Percentiles rank a stretch among this genome's conserved stretches.
Conservation (phyloP, 2,888 invertebrate genomes). For the Parascotia fuliginaria region DNA sequence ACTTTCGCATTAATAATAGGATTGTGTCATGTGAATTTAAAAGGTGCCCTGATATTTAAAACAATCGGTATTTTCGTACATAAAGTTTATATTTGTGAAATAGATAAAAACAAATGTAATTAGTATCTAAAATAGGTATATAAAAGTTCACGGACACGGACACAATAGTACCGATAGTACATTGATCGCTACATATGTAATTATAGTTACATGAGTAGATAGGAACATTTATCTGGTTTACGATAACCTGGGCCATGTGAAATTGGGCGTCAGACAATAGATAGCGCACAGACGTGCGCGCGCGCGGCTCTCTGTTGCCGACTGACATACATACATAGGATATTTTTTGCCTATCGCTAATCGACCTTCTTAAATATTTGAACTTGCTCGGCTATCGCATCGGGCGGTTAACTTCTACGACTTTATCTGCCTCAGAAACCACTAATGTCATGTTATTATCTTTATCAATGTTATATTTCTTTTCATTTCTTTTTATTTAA, state of each 20-base stretch:
- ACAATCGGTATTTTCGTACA: conserved; percentile 18
- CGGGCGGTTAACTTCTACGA: conserved; percentile 39
- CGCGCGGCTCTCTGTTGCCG: conserved; percentile 44
- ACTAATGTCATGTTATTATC: conserved; percentile 44
- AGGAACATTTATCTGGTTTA: conserved; percentile 28
- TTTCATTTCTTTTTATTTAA: conserved; percentile 11
- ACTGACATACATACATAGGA: conserved; percentile 66
- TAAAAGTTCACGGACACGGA: conserved; percentile 39
- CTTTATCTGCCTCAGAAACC: conserved; percentile 48
- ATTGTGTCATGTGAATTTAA: neutral
- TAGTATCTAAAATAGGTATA: conserved; percentile 28
- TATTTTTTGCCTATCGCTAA: conserved; percentile 56
- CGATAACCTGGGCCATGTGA: conserved; percentile 54
- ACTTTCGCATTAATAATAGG: no score
- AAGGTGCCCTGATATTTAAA: neutral
- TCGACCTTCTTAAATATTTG: conserved; percentile 73
- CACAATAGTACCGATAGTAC: conserved; percentile 27
- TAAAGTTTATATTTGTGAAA: conserved; percentile 22
- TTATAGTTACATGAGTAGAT: conserved; percentile 28
- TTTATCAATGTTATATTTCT: conserved; percentile 39
- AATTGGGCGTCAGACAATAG: conserved; percentile 44
- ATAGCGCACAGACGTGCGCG: conserved; percentile 44
- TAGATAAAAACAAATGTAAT: conserved; percentile 34
- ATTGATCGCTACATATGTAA: conserved; percentile 41
- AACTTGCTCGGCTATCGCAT: conserved; percentile 61